Conservation (phyloP, 37 sponge, comb jelly and placozoan species). For the Amphimedon queenslandica region DNA sequence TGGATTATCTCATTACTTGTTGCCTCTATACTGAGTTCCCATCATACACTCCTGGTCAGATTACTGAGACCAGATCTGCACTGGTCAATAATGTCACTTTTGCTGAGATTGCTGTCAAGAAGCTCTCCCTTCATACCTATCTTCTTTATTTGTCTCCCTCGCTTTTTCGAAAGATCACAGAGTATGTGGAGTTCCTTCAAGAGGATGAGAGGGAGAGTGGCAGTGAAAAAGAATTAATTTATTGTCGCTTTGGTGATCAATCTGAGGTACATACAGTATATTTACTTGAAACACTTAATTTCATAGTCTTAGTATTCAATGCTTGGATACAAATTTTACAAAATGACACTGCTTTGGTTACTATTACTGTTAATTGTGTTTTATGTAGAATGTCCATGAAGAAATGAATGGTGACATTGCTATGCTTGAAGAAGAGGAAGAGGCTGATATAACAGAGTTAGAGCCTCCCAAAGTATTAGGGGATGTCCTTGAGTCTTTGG, state of each 20-base stretch:
- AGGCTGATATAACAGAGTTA: conserved; percentile 27
- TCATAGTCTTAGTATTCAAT: too few species aligned
- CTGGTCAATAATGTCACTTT: conserved; percentile 91
- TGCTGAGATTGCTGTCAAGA: conserved; percentile 49
- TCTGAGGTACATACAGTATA: too few species aligned
- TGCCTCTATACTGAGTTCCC: conserved; percentile 70
- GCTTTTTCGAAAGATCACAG: conserved; percentile 44
- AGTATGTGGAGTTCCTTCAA: conserved; percentile 1
- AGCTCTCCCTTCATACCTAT: conserved; percentile 29
- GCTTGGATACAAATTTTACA: too few species aligned
- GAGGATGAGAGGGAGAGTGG: not conserved
- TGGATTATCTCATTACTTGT: conserved; percentile 84
- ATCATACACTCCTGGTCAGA: conserved; percentile 70
- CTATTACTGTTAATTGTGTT: too few species aligned
- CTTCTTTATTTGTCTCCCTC: conserved; percentile 52
- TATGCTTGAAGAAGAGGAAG: conserved; percentile 16
- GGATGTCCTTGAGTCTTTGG: conserved; percentile 89
- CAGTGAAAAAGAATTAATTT: too few species aligned
- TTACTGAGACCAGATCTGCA: conserved; percentile 77
- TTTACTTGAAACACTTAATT: too few species aligned
- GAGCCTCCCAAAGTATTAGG: conserved; percentile 91
- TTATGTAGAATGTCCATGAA: too few species aligned
- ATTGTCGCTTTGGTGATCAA: too few species aligned
- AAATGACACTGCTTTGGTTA: too few species aligned
- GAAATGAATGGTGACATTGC: too few species aligned